These are phyloP conservation scores for Aphis gossypii DNA, from an alignment of 1,140 invertebrate genomes.

Conservation along the genomic window DNA sequence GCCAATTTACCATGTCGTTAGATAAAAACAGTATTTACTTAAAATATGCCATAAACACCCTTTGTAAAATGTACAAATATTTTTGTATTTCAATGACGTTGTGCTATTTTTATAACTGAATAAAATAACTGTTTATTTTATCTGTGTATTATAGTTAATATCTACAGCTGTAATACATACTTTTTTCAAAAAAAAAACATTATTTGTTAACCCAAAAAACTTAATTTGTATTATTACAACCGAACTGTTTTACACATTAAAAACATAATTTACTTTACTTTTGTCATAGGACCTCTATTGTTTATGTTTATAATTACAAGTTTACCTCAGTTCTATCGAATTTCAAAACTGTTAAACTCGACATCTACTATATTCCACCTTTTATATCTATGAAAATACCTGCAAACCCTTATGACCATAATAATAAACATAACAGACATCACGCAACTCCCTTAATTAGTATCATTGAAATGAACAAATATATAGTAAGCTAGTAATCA, in stretches of 20 bases:
- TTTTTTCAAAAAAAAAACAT: background rate
- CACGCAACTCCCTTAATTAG: background rate
- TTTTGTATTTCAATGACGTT: background rate
- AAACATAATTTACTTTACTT: background rate
- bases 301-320: constrained; percentile 14
- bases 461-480: background rate
- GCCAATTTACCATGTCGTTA: background rate
- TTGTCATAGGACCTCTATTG: background rate
- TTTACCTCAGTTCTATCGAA: background rate
- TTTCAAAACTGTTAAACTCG: background rate
- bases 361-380: background rate
- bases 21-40: background rate
- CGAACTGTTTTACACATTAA: background rate
- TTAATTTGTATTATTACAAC: background rate
- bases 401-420: background rate
- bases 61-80: background rate
- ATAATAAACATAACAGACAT: background rate
- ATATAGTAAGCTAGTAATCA: background rate
- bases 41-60: background rate
- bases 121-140: background rate
- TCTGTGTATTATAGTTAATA: background rate
- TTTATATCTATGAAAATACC: background rate
- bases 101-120: background rate
- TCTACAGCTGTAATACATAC: background rate
- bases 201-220: background rate